These are phyloP conservation scores for Setipinna tenuifilis DNA, from an alignment of 2,797 vertebrate genomes.

Conservation along the genomic window DNA sequence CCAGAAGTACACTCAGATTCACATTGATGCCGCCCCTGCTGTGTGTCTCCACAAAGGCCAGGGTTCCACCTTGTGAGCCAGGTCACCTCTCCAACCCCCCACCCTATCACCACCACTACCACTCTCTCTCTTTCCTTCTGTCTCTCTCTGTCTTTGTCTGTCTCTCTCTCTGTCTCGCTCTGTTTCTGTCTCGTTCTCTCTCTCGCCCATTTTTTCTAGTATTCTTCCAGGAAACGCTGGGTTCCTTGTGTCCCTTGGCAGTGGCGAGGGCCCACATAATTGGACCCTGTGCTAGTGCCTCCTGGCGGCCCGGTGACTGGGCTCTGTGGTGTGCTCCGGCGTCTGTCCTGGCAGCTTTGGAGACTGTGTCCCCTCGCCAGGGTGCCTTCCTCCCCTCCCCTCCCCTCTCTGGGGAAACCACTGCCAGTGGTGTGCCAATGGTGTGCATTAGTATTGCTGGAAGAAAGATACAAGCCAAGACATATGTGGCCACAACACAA, in stretches of 20 bases:
- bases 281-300: constrained; percentile 26
- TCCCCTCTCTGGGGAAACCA: neutral
- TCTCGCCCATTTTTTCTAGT: constrained; percentile 36
- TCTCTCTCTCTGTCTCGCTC: neutral
- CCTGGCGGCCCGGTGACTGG: constrained; percentile 20
- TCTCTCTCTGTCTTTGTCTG: neutral
- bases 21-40: neutral
- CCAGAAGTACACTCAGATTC: neutral
- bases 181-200: constrained; percentile 9
- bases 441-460: neutral
- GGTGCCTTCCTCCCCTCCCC: too few relatives aligned
- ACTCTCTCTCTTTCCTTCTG: neutral
- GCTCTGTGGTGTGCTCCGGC: neutral
- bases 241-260: constrained; percentile 39
- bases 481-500: too few relatives aligned
- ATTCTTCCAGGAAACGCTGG: constrained; percentile 39
- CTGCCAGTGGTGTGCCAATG: neutral
- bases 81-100: neutral
- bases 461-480: too few relatives aligned
- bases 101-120: too few relatives aligned
- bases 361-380: constrained; percentile 20
- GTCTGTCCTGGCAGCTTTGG: constrained; percentile 16
- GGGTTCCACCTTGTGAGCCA: neutral
- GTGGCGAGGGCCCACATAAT: constrained; percentile 26
- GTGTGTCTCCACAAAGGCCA: neutral